phyloP scores from a whole-genome alignment of 2,888 invertebrate species.

The Girardia tigrina region DNA sequence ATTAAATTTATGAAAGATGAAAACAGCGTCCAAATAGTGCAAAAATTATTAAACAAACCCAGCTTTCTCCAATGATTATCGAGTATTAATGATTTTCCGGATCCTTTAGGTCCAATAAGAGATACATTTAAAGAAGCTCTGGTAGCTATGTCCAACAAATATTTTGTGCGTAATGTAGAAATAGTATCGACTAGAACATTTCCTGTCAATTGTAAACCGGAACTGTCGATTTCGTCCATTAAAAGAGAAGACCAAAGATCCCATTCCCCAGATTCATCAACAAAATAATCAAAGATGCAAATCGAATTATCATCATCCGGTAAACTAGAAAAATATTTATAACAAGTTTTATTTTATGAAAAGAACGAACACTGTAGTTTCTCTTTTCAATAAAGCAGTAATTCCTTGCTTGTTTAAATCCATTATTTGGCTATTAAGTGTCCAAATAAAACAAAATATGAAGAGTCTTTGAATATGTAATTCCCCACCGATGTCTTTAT shows the following conservation, averaged over 20 bases:
- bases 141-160: constrained; percentile 47
- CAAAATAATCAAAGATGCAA: constrained; percentile 51
- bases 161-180: constrained; percentile 43
- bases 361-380: constrained; percentile 46
- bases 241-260: constrained; percentile 49
- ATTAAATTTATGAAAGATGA: too few species aligned
- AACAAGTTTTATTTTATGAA: not conserved
- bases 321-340: constrained; percentile 40
- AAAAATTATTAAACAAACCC: not conserved
- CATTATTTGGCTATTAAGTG: constrained; percentile 48
- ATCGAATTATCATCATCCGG: constrained; percentile 51
- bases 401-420: constrained; percentile 45
- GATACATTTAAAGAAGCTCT: constrained; percentile 48
- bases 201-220: constrained; percentile 46
- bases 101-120: constrained; percentile 47
- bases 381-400: constrained; percentile 46
- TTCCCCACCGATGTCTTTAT: constrained; percentile 49
- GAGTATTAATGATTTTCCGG: constrained; percentile 49
- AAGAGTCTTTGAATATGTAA: constrained; percentile 47
- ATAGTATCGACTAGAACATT: constrained; percentile 49
- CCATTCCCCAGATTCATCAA: constrained; percentile 51
- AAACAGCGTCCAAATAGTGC: too few species aligned
- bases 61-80: constrained; percentile 40
- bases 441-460: constrained; percentile 50
- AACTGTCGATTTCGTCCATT: constrained; percentile 45